Conservation (phyloP, 2,888 invertebrate species). For the Litoditis marina region DNA sequence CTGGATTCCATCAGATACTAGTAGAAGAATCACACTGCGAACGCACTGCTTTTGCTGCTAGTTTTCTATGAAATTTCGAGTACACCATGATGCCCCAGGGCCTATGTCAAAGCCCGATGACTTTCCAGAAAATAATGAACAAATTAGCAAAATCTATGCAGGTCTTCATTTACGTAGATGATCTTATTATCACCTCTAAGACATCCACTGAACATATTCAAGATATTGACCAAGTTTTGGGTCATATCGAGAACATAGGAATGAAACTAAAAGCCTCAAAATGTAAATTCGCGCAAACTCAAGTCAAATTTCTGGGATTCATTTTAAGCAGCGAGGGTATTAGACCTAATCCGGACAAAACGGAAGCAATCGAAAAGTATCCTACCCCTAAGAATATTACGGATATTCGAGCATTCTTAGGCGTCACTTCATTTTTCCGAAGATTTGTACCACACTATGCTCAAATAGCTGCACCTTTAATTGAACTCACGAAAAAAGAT, state of each 20-base stretch:
- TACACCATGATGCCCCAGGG: constrained; percentile 24
- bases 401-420: constrained; percentile 22
- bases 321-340: constrained; percentile 25
- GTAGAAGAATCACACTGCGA: constrained; percentile 7
- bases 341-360: constrained; percentile 24
- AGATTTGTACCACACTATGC: constrained; percentile 22
- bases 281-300: constrained; percentile 18
- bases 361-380: constrained; percentile 13
- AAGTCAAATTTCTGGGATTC: constrained; percentile 30
- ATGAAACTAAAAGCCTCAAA: constrained; percentile 29
- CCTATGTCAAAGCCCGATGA: constrained; percentile 5
- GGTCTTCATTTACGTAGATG: constrained; percentile 23
- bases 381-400: constrained; percentile 16
- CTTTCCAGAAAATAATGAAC: constrained; percentile 23
- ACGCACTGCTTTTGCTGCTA: constrained; percentile 22
- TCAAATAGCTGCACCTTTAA: constrained; percentile 14
- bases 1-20: constrained; percentile 23
- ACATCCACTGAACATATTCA: constrained; percentile 15
- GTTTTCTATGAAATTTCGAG: constrained; percentile 11
- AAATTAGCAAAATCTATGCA: neutral
- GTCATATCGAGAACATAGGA: constrained; percentile 15
- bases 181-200: constrained; percentile 14
- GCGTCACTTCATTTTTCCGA: constrained; percentile 18
- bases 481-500: constrained; percentile 16
- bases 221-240: constrained; percentile 24